Conservation (phyloP, 2,113 vertebrate species). For the Naja naja region DNA sequence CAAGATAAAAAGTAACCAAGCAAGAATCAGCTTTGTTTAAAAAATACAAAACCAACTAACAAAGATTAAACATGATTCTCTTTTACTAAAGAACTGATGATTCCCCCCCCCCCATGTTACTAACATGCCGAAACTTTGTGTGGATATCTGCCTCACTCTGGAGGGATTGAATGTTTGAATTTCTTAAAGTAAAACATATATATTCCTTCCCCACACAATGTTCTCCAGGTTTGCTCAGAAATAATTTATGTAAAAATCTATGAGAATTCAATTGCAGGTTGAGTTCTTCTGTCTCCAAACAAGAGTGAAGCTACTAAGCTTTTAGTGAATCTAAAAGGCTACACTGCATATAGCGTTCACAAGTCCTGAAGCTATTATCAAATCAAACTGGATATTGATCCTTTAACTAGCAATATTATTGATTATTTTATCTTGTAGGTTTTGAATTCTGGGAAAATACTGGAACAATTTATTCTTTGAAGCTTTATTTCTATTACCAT, state of each 20-base stretch:
- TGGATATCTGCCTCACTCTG: not conserved
- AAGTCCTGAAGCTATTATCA: not conserved
- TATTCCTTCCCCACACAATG: not conserved
- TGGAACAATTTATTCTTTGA: not conserved
- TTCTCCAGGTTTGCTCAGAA: not conserved
- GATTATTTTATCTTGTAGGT: not conserved
- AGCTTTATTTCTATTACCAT: too few species aligned
- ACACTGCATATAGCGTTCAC: not conserved
- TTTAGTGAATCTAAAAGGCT: not conserved
- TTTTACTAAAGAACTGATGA: not conserved
- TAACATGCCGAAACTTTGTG: not conserved
- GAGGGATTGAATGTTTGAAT: not conserved
- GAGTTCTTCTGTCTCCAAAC: not conserved
- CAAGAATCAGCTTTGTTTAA: slow-evolving; percentile 30
- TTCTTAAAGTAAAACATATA: not conserved
- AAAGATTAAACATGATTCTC: slow-evolving; percentile 1
- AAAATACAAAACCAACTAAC: slow-evolving; percentile 52
- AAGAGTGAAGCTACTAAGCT: not conserved
- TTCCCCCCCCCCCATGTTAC: not conserved
- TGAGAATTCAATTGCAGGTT: not conserved
- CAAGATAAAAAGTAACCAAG: slow-evolving; percentile 30
- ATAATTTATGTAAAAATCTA: not conserved
- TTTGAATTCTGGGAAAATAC: not conserved
- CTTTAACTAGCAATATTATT: not conserved
- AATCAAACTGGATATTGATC: not conserved